Percentiles rank a stretch among this genome's conserved stretches.
phyloP scores from a whole-genome alignment of 2,113 vertebrate species.

The Sylvia atricapilla region DNA sequence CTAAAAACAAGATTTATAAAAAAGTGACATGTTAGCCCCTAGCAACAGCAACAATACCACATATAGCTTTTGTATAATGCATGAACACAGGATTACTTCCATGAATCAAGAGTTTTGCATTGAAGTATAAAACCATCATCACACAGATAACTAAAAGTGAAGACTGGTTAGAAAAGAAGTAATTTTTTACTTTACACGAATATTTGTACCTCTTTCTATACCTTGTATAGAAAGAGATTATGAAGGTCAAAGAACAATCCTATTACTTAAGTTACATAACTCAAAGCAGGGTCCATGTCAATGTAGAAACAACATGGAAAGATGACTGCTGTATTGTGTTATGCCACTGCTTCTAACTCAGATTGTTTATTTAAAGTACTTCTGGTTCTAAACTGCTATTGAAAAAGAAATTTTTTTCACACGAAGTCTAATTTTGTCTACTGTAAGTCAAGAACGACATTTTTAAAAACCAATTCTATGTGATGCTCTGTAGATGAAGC shows the following conservation, averaged over 20 bases:
- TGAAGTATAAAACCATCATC: background rate
- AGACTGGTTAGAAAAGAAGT: background rate
- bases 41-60: slow-evolving; percentile 34
- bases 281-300: background rate
- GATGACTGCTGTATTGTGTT: background rate
- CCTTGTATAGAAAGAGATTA: background rate
- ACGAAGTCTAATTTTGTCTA: background rate
- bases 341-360: background rate
- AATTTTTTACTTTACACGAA: background rate
- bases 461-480: background rate
- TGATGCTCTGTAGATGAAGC: background rate
- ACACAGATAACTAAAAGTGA: background rate
- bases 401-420: background rate
- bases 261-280: slow-evolving; percentile 29
- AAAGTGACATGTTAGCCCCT: slow-evolving; percentile 25
- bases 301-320: background rate
- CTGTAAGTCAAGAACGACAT: background rate
- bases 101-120: slow-evolving; percentile 44
- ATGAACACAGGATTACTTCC: slow-evolving; percentile 38
- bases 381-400: background rate
- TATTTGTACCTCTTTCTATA: background rate
- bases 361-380: background rate
- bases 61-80: slow-evolving; percentile 36
- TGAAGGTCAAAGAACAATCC: slow-evolving; percentile 35
- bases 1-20: slow-evolving; percentile 37